Base-by-base conservation (phyloP, 2,797 vertebrate genomes). In the Chaetophractus vellerosus region DNA sequence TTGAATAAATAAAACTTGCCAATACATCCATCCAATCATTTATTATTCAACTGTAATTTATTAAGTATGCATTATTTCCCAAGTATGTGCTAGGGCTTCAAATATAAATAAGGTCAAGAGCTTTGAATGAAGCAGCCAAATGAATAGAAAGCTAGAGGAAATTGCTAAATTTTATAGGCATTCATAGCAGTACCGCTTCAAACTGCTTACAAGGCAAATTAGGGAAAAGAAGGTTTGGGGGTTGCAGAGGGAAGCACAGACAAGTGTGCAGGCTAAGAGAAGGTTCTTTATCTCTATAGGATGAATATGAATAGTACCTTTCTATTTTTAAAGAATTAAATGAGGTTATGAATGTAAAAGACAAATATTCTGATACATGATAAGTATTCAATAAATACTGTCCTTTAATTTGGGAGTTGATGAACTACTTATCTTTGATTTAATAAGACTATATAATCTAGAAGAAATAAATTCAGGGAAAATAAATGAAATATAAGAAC, bases 1-100 rank as follows among this genome's bases (percentile, higher is more conserved):
- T 48, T 59, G 55, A 21, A n/a, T 66, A 38, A 84, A 74, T 79
- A 91, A 88, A 82, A 84, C 74, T 36, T 61, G 38, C 57, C 50
- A 55, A 18, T 66, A n/a, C 18, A 31, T 50, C n/a, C 45, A 38
- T 48, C 21, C 16, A 64, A n/a, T 64, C 9, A 11, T 31, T 86
- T 82, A n/a, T 59, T 66, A 55, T n/a, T 61, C n/a, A 75, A 14
- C 14, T 2, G 18, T 21, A 33, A 11, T 75, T 87, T 38, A 74
- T 50, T 38, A 48, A 38, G n/a, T 69, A 55, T 55, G 12, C 64
- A 23, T 76, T 82, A 1, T 33, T 90, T 28, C 19, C 38, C 24
- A 75, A 57, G 33, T 3, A 31, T 78, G 14, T 71, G 9, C 18
- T 79, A 61, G 28, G 2, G 24, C 23, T 18, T 9, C 4, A 19